Percentiles rank a stretch among this genome's conserved stretches.
These are phyloP conservation scores for Nothura maculosa DNA, from an alignment of 2,797 vertebrate species.

Conservation along the genomic window DNA sequence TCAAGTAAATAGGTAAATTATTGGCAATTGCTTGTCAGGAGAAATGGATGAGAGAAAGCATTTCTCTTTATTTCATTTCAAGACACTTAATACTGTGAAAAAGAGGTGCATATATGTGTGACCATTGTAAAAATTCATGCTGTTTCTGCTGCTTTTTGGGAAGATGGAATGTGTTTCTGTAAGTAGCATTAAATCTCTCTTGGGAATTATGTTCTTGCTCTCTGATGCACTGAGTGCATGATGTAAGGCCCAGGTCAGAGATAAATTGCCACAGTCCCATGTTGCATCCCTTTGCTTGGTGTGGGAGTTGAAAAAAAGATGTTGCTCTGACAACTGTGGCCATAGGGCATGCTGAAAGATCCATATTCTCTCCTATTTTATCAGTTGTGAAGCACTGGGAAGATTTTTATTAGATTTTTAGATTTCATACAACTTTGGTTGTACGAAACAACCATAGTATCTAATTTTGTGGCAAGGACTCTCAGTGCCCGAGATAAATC, in stretches of 20 bases:
- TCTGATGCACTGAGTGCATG: not conserved
- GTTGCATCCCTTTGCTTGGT: not conserved
- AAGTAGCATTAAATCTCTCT: not conserved
- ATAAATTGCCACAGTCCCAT: not conserved
- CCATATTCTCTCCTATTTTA: fast-evolving
- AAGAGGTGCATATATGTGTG: not conserved
- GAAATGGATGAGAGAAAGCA: not conserved
- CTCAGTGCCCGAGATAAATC: not conserved
- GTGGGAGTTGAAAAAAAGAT: not conserved
- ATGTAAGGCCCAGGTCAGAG: not conserved
- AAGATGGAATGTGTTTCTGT: not conserved
- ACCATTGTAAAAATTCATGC: not conserved
- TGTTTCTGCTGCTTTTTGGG: not conserved
- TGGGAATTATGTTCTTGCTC: not conserved
- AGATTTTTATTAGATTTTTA: not conserved
- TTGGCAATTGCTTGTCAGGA: not conserved
- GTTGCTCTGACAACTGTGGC: not conserved
- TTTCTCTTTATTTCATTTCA: not conserved
- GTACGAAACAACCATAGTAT: not conserved
- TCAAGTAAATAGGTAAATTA: not conserved
- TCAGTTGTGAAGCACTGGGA: not conserved
- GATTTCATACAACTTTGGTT: not conserved
- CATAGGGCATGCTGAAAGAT: fast-evolving
- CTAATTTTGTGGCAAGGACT: not conserved
- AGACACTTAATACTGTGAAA: not conserved